Evolutionary conservation across 1,140 invertebrate species (phyloP), one percentile per base, ranked within the genome.

Genomic region (Probaryconus sp.): DNA sequence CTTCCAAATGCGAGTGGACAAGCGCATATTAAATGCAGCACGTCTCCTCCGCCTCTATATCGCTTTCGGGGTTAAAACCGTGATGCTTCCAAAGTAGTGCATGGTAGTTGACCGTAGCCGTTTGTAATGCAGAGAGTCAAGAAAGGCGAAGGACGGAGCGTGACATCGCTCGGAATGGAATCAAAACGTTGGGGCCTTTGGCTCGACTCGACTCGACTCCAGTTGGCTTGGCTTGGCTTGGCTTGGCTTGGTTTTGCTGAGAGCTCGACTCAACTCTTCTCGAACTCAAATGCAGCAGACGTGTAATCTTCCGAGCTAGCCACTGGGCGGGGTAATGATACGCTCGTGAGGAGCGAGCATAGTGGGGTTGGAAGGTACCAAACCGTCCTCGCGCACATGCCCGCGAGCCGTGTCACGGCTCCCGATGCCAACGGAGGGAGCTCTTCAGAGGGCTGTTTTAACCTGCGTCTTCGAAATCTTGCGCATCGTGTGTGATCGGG

Each of bases 271-370:
- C 14, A 13, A 50, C 35, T 68, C 30, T 33, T 37, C 64, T 79
- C 60, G 72, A 71, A 75, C 68, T 70, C 67, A 42, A 51, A 56
- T 71, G 79, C 81, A 81, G 84, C 81, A 86, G 84, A 87, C 85
- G 78, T 85, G 82, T 87, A 85, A 87, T 87, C 85, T 85, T 81
- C 70, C 38, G 53, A 81, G 82, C 83, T 85, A 83, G 83, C 84
- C 84, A 86, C 85, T 87, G 83, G 85, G 84, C 85, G 84, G 83
- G 83, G 80, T 87, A 87, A 87, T 87, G 77, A 86, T 84, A 86
- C 81, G 82, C 81, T 81, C 79, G 56, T 74, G 76, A 81, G 80
- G 70, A 61, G 72, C 51, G 21, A 16, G 21, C 28, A 77, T 72
- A 78, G 77, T 76, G 79, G 78, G 77, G 74, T 74, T 76, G 68